Evolutionary conservation across 2,888 invertebrate genomes (phyloP), one percentile per base, ranked within the genome.

Genomic region (Caenorhabditis wallacei): DNA sequence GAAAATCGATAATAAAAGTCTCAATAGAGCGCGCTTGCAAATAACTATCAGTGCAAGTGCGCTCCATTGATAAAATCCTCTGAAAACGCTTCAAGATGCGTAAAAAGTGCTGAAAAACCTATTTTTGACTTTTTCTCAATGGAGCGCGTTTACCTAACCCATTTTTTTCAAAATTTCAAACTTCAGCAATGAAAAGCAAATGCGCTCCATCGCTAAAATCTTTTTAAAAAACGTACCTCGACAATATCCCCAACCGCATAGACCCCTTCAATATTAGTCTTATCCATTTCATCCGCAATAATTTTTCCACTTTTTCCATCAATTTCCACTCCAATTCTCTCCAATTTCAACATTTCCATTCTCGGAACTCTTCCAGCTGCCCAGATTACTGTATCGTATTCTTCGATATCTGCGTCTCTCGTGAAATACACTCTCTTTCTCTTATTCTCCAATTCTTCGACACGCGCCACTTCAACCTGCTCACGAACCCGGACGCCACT

Each of bases 221-320:
- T n/a, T n/a, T n/a, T n/a, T n/a, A n/a, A n/a, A n/a, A n/a, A n/a
- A 3, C 26, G 40, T 53, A 84, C 85, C 37, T 85, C 54, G 2
- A 82, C 85, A 46, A 93, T 92, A 94, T 98, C 98, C 66, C 98
- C 98, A 86, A 98, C 95, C 20, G 97, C 98, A 93, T 94, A 97
- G 85, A 98, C 95, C 92, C 97, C 94, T 0, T 95, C 94, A 64
- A 96, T 94, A 93, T 54, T 68, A 1, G 87, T 84, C 22, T 54
- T 30, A 92, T 95, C 95, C 92, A 97, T 97, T 72, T 94, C 82
- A 48, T 88, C 80, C 3, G 81, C 87, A 3, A 84, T 0, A 18
- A 87, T 84, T 22, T 69, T 61, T 35, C 82, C 85, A 35, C 69
- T 79, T 3, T 61, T 71, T 18, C 26, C 13, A 30, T 69, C 46